phyloP scores from a whole-genome alignment of 2,797 vertebrate genomes.

The Poecilia wingei region DNA sequence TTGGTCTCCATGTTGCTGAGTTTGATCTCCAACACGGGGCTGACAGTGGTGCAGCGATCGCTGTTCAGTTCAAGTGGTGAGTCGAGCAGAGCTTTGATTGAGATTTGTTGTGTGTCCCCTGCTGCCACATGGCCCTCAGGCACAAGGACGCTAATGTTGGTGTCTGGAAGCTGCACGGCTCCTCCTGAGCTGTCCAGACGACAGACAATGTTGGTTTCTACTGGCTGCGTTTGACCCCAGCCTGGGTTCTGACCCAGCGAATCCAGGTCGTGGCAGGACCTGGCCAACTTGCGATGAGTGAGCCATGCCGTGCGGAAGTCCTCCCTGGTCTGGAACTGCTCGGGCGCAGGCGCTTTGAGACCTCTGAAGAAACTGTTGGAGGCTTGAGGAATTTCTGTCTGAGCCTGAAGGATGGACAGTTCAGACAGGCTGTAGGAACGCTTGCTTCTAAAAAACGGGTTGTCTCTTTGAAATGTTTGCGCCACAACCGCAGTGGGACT shows the following conservation, averaged over 20 bases:
- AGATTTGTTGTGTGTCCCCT: conserved; percentile 92
- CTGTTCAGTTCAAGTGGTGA: conserved; percentile 92
- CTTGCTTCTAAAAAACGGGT: conserved; percentile 96
- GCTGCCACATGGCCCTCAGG: conserved; percentile 89
- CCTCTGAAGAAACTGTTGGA: conserved; percentile 84
- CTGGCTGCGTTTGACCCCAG: conserved; percentile 96
- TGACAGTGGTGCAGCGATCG: conserved; percentile 90
- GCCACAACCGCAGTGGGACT: conserved; percentile 43
- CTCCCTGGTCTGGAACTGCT: conserved; percentile 95
- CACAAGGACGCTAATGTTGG: conserved; percentile 89
- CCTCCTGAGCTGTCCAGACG: conserved; percentile 92
- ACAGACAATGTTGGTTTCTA: conserved; percentile 94
- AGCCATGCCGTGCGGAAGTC: conserved; percentile 95
- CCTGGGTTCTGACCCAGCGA: conserved; percentile 93
- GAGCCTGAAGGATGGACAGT: conserved; percentile 90
- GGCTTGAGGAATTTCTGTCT: conserved; percentile 74
- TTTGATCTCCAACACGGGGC: conserved; percentile 93
- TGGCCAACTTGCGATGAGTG: conserved; percentile 92
- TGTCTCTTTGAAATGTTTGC: conserved; percentile 81
- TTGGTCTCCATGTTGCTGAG: conserved; percentile 94
- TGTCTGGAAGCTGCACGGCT: conserved; percentile 92
- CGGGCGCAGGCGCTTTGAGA: conserved; percentile 92
- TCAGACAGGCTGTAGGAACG: conserved; percentile 97
- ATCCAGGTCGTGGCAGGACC: conserved; percentile 95
- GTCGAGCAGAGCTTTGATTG: conserved; percentile 92